Base-by-base conservation (phyloP, 2,797 vertebrate genomes). In the Poeciliopsis presidionis region DNA sequence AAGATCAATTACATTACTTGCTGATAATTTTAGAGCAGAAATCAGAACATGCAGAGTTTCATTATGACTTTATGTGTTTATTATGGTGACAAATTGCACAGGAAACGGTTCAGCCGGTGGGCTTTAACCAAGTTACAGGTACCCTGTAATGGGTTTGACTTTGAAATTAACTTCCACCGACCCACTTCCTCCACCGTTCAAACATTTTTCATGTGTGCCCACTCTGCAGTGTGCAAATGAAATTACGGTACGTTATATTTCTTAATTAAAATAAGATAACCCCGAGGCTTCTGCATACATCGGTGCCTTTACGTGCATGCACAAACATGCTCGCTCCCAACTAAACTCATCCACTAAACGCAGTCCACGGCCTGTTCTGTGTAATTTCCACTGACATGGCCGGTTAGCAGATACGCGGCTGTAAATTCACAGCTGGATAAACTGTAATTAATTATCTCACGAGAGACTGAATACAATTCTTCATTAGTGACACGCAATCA, bases 181-280 rank as follows among this genome's bases (percentile, higher is more conserved):
- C 75, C 82, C 36, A 51, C 53, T 76, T 79, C 79, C 77, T 72
- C 61, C 73, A 57, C 43, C 61, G 2, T 82, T 41, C 79, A 72
- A n/a, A 51, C 59, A 7, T 70, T 79, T 72, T 69, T 43, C 14
- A 0, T 36, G 78, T 61, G 87, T 81, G 92, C 90, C 87, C 87
- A 72, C 83, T 81, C 86, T 81, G 91, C 83, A 76, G 79, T 85
- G 87, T 80, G 92, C 90, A 93, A 92, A 95, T 94, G 90, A 92
- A 92, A 92, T 92, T 89, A 90, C 59, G 71, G 84, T 82, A 87
- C 84, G 88, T 88, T 89, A 92, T 83, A 84, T 90, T 90, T 72
- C 79, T 93, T 94, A 92, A 95, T 94, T 95, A 93, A 90, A 89
- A 91, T 79, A 45, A 77, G 78, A 90, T 91, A 90, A 91, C 92